Percentiles rank a stretch among this genome's conserved stretches.
Conservation (phyloP, 2,113 vertebrate species). For the Saccopteryx leptura region DNA sequence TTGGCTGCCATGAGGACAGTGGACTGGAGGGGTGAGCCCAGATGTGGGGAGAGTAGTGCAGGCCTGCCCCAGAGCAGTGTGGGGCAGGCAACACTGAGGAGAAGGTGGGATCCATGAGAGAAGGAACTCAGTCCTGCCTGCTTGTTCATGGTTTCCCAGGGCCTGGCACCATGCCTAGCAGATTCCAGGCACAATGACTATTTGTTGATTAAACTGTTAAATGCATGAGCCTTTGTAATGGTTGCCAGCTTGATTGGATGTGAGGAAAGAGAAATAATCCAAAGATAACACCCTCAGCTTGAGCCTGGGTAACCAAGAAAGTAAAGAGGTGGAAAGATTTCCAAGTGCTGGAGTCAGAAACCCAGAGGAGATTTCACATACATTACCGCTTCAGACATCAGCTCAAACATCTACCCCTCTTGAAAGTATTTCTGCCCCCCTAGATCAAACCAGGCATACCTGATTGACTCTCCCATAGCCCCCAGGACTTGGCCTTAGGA, state of each 20-base stretch:
- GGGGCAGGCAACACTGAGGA: not conserved
- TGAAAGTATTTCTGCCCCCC: not conserved
- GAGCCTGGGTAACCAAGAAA: conserved; percentile 63
- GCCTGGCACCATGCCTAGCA: not conserved
- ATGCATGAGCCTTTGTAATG: not conserved
- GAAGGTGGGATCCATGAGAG: not conserved
- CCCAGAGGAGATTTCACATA: conserved; percentile 15
- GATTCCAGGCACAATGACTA: conserved; percentile 28
- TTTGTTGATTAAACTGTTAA: conserved; percentile 59
- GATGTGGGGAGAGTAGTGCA: not conserved
- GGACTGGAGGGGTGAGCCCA: not conserved
- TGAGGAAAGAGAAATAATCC: conserved; percentile 59
- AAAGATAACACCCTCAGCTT: conserved; percentile 59
- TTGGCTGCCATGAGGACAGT: not conserved
- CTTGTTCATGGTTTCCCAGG: not conserved
- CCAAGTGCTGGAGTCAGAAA: not conserved
- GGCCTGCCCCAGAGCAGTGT: not conserved
- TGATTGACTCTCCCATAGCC: not conserved
- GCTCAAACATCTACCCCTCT: not conserved
- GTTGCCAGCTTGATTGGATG: conserved; percentile 65
- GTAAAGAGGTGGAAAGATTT: conserved; percentile 21
- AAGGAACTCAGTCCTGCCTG: not conserved
- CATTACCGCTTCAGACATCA: conserved; percentile 19
- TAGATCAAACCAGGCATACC: not conserved
- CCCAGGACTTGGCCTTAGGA: conserved; percentile 8